Evolutionary conservation across 2,113 vertebrate species (phyloP).

Genomic region (Microcebus murinus): DNA sequence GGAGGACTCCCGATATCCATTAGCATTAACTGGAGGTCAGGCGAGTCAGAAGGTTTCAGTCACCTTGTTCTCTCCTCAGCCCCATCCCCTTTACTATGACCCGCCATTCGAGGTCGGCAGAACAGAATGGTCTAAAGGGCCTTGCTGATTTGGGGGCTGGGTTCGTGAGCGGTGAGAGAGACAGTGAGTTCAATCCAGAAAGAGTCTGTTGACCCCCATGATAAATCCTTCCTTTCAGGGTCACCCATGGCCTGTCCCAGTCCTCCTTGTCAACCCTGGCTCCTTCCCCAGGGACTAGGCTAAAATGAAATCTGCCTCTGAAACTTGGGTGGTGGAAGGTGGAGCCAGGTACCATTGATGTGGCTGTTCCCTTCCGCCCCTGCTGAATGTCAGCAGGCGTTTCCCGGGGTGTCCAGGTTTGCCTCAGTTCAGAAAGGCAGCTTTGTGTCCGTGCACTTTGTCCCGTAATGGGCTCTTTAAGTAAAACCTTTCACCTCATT

Average conservation of each 20-base stretch:
- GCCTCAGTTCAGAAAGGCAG: background rate
- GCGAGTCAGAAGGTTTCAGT: background rate
- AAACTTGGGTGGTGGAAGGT: too few species aligned
- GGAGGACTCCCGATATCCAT: background rate
- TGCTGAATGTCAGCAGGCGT: fast-evolving
- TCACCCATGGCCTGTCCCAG: background rate
- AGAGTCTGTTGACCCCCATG: background rate
- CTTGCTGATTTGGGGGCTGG: background rate
- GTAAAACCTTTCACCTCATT: background rate
- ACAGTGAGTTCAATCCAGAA: background rate
- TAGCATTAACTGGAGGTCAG: background rate
- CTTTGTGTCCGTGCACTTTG: background rate
- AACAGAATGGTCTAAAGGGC: background rate
- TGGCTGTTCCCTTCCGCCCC: background rate
- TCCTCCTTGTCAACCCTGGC: background rate
- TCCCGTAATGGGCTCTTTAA: background rate
- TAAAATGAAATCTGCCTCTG: background rate
- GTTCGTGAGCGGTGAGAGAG: background rate
- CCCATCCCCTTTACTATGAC: background rate
- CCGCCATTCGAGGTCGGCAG: background rate
- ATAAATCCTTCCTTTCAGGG: background rate
- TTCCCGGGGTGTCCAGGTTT: background rate
- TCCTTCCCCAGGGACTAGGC: background rate
- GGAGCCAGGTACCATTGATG: background rate
- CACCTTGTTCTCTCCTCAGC: background rate